Percentiles rank a stretch among this genome's conserved stretches.
phyloP scores from a whole-genome alignment of 2,888 invertebrate species.

The Dione vanillae region DNA sequence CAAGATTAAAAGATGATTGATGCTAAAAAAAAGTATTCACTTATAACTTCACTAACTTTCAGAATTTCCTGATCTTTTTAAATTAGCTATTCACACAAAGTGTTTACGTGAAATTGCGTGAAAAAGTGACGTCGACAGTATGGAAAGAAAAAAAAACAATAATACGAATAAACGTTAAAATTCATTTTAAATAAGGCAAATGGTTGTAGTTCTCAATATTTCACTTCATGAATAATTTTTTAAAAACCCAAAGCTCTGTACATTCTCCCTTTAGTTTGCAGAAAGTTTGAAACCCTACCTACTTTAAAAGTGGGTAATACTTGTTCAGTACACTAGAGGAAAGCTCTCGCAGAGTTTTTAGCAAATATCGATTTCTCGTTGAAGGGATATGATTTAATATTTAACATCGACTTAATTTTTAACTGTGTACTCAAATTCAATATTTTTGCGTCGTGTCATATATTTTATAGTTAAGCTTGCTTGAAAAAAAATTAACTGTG shows the following conservation, averaged over 20 bases:
- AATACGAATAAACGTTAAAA: background rate
- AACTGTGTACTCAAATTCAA: no score
- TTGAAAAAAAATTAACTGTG: no score
- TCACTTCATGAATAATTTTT: background rate
- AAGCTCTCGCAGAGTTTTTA: background rate
- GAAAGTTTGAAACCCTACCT: slow-evolving; percentile 16
- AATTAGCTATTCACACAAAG: no score
- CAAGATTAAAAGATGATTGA: no score
- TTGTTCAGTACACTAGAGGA: background rate
- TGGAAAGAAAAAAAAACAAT: no score
- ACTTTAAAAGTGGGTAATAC: slow-evolving; percentile 8
- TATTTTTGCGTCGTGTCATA: no score
- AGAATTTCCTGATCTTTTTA: no score
- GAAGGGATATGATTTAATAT: background rate
- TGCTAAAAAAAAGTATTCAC: no score
- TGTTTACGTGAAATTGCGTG: no score
- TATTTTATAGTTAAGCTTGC: no score
- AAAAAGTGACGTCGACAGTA: no score
- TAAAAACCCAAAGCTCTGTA: slow-evolving; percentile 13
- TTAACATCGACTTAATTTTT: background rate
- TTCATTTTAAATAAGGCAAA: background rate
- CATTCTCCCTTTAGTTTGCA: slow-evolving; percentile 2
- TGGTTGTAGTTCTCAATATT: background rate
- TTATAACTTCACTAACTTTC: no score
- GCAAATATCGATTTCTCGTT: slow-evolving; percentile 1